Evolutionary conservation across 2,113 vertebrate species (phyloP), one percentile per base, ranked within the genome.

Genomic region (Fregata magnificens): DNA sequence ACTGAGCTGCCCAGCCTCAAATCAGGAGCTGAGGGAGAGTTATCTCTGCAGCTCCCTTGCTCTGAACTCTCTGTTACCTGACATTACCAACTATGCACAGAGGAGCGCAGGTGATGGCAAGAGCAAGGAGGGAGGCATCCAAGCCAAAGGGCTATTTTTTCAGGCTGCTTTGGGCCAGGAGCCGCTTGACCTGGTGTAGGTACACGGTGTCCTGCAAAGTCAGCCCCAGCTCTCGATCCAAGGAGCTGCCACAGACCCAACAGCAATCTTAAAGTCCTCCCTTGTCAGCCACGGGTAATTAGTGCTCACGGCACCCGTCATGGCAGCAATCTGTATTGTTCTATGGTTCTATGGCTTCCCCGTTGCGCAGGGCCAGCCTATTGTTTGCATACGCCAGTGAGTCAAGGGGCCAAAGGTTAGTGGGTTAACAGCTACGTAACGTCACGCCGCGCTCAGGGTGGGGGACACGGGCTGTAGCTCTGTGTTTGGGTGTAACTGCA

Each of bases 361-460:
- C 24, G 0, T 20, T 13, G 76, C 8, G 3, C 58, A 6, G 91
- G 82, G 56, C 70, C 70, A n/a, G 79, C 17, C 66, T 21, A 6
- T 50, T 58, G 71, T 78, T 58, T 31, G 62, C 11, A 0, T 7
- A 14, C 4, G 3, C 26, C 87, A 45, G 45, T 3, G 61, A 81
- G 86, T 16, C 66, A 49, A 69, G 69, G 72, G 82, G 73, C 62
- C 80, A 90, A 13, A 70, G 81, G 78, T 95, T 80, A 94, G 63
- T 77, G 67, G 81, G 92, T 86, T 70, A 94, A 16, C 88, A 87
- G 84, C 85, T 34, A 58, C 2, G 1, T 49, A 50, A 11, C 7
- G 5, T 62, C 84, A 61, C 1, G 86, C 61, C 17, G 91, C 1
- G 12, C 62, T 34, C 67, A 22, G 91, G 93, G 87, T 24, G 95